These are phyloP conservation scores for Pandemis cinnamomeana DNA, from an alignment of 2,888 invertebrate genomes.

Conservation along the genomic window DNA sequence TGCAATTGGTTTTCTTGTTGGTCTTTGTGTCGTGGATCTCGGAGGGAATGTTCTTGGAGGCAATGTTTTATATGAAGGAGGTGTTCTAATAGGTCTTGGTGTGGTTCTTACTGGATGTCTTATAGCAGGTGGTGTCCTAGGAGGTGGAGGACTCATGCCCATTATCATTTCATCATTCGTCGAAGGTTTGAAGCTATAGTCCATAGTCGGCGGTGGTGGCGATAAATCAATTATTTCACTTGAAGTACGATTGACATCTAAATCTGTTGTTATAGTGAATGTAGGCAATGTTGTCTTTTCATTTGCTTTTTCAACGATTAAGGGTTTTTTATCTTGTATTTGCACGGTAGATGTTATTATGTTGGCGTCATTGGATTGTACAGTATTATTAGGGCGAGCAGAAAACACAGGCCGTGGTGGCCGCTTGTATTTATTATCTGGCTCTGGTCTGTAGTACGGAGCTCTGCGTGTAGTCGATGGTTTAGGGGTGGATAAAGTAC, in stretches of 20 bases:
- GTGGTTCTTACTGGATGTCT: constrained; percentile 65
- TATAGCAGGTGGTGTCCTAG: constrained; percentile 61
- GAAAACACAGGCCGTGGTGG: constrained; percentile 60
- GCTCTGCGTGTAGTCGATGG: constrained; percentile 53
- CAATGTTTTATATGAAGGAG: constrained; percentile 67
- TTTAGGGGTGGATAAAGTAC: constrained; percentile 52
- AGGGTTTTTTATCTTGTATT: constrained; percentile 76
- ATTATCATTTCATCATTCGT: constrained; percentile 80
- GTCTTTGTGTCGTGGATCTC: constrained; percentile 68
- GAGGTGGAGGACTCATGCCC: constrained; percentile 84
- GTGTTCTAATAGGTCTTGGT: constrained; percentile 68
- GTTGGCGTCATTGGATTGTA: constrained; percentile 63
- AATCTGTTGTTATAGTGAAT: constrained; percentile 62
- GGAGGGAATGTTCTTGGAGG: constrained; percentile 66
- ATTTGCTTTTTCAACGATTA: constrained; percentile 67
- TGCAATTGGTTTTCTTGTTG: constrained; percentile 54
- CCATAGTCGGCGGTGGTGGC: constrained; percentile 78
- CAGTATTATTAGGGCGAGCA: constrained; percentile 56
- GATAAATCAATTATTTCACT: constrained; percentile 80
- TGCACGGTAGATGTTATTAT: constrained; percentile 81
- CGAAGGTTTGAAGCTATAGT: constrained; percentile 75
- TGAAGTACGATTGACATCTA: constrained; percentile 64
- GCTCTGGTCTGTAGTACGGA: constrained; percentile 50
- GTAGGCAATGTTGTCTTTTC: constrained; percentile 67
- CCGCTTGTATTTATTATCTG: constrained; percentile 58